phyloP scores from a whole-genome alignment of 2,113 vertebrate genomes.

The Trochalopteron elliotii region DNA sequence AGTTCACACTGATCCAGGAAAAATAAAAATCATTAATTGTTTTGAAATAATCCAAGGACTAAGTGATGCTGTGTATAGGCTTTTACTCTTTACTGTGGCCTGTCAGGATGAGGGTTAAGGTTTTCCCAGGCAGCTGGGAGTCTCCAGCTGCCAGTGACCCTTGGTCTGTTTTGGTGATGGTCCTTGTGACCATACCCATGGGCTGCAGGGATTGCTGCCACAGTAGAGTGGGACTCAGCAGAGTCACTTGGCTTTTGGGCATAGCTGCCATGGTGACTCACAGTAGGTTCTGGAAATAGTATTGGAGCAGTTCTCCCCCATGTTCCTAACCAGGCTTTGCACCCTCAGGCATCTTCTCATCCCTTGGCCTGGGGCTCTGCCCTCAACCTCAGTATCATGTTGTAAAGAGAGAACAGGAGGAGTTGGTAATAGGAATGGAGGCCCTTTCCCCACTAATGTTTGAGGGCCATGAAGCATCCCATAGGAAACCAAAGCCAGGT shows the following conservation, averaged over 20 bases:
- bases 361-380: background rate
- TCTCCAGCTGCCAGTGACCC: background rate
- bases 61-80: background rate
- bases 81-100: background rate
- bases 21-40: background rate
- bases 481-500: background rate
- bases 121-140: background rate
- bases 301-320: background rate
- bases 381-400: background rate
- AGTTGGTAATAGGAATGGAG: background rate
- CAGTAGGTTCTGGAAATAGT: background rate
- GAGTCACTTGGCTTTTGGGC: background rate
- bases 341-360: background rate
- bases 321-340: background rate
- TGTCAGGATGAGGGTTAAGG: background rate
- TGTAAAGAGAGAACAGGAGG: background rate
- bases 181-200: accelerated
- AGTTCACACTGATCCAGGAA: background rate
- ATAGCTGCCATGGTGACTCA: background rate
- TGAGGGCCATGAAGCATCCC: background rate
- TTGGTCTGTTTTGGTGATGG: accelerated
- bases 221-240: background rate
- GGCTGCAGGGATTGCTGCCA: background rate
- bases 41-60: background rate
- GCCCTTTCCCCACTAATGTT: accelerated